Evolutionary conservation across 1,140 invertebrate genomes (phyloP).

Genomic region (Thalassaphorura encarpata): DNA sequence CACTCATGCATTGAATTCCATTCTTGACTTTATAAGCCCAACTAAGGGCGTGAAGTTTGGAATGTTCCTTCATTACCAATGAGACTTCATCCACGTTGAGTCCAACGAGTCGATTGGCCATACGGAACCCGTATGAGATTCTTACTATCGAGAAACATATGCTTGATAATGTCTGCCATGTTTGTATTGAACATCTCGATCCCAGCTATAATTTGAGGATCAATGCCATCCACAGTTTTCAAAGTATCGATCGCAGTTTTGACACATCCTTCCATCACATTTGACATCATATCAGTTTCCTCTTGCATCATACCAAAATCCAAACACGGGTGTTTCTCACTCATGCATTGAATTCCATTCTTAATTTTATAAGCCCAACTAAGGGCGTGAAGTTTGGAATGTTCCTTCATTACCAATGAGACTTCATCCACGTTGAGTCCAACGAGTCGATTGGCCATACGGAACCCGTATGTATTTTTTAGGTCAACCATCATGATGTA

Average conservation of each 20-base stretch:
- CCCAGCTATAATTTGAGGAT: neutral
- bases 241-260: neutral
- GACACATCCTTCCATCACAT: neutral
- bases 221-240: neutral
- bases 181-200: too few species aligned
- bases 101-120: neutral
- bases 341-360: neutral
- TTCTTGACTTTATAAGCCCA: neutral
- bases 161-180: too few species aligned
- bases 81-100: neutral
- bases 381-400: conserved; percentile 3
- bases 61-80: neutral
- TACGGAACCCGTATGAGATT: neutral
- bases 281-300: neutral
- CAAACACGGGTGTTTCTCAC: neutral
- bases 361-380: neutral
- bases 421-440: neutral
- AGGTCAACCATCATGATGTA: conserved; percentile 2
- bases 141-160: too few species aligned
- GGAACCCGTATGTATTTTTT: neutral
- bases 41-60: neutral
- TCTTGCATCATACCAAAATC: neutral
- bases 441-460: neutral
- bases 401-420: neutral
- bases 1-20: neutral